These are phyloP conservation scores for Chaenogobius annularis DNA, from an alignment of 2,113 vertebrate genomes.

Conservation along the genomic window DNA sequence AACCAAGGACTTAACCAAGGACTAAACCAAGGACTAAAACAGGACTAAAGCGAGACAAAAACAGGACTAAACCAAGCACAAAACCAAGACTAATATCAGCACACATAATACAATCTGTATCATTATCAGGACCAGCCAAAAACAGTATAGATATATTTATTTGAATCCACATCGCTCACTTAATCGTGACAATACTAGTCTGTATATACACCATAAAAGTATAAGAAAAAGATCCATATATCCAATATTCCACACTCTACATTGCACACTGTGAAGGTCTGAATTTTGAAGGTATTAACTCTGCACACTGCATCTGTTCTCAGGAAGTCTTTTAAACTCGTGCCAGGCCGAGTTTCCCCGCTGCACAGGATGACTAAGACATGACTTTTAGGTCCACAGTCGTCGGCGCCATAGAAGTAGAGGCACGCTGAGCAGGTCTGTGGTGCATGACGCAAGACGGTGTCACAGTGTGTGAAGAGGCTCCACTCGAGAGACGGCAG, in stretches of 20 bases:
- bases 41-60: too few relatives aligned
- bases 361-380: neutral
- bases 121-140: too few relatives aligned
- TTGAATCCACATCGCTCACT: too few relatives aligned
- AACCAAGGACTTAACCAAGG: too few relatives aligned
- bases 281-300: neutral
- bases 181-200: neutral
- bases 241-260: neutral
- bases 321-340: neutral
- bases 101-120: too few relatives aligned
- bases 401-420: neutral
- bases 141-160: too few relatives aligned
- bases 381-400: neutral
- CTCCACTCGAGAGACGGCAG: too few relatives aligned
- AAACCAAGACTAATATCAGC: too few relatives aligned
- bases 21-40: too few relatives aligned
- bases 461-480: neutral
- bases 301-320: neutral
- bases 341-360: neutral
- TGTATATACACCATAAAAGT: neutral
- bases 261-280: neutral
- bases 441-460: neutral
- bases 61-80: too few relatives aligned
- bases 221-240: neutral
- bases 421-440: neutral